Base-by-base conservation (phyloP, 2,113 vertebrate genomes). In the Triplophysa dalaica region DNA sequence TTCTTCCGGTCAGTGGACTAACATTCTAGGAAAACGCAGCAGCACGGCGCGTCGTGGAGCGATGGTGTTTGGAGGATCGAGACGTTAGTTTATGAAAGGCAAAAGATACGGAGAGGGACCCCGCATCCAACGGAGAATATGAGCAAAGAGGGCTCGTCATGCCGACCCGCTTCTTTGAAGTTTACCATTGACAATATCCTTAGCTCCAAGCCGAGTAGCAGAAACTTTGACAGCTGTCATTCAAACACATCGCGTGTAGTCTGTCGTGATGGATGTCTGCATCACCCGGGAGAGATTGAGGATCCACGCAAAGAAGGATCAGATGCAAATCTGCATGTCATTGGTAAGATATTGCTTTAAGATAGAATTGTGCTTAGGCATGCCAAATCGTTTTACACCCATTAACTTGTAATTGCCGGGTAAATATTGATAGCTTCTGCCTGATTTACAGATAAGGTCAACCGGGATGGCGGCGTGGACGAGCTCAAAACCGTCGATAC, bases 181-280 rank as follows among this genome's bases (percentile, higher is more conserved):
- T 94, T 94, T 78, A 94, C 93, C 1, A 94, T 94, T 85, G 93
- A 94, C 82, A 92, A 90, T 78, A 94, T 94, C 14, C 90, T 94
- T 48, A 94, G 93, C 82, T 87, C 92, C 11, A 93, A 93, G 74
- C 88, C 89, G 11, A 91, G 82, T 82, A 88, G 86, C 76, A 90
- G 87, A 60, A 86, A 81, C 54, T 52, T 81, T 81, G 91, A 88
- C 86, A 87, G 86, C 33, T 87, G 87, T 85, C 89, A 84, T 26
- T 79, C 89, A 2, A 86, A 87, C 50, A 70, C 75, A 11, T 43
- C 67, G 50, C 79, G 56, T 29, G 65, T 54, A 78, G 85, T 60
- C 12, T 60, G 75, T 87, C 83, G 70, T 82, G 88, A 89, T 74
- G 86, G 61, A 60, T 85, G 84, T 77, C 87, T 86, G 48, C 85